Evolutionary conservation across 2,113 vertebrate genomes (phyloP).

Genomic region (Beaufortia kweichowensis): DNA sequence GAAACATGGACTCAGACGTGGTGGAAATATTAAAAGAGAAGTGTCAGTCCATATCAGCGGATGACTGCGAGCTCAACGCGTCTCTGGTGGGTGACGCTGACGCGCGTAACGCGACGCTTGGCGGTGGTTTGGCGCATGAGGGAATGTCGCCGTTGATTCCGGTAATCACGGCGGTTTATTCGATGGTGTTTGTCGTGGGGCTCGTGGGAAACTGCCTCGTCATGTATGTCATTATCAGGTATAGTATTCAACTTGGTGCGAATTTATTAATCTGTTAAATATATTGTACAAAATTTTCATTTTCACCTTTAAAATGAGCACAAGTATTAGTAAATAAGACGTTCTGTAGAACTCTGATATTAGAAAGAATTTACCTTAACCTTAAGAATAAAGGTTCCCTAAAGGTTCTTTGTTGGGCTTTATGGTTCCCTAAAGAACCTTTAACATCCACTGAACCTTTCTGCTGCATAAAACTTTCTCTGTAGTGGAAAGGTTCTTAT

Average conservation of each 20-base stretch:
- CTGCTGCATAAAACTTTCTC: no score
- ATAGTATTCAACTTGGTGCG: not conserved
- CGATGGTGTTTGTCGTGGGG: not conserved
- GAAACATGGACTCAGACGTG: not conserved
- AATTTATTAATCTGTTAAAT: no score
- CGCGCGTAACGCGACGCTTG: not conserved
- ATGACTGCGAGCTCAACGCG: not conserved
- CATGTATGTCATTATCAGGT: slow-evolving; percentile 8
- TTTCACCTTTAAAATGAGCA: no score
- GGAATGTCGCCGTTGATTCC: not conserved
- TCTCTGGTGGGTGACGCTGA: not conserved
- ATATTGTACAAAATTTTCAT: no score
- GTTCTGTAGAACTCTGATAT: no score
- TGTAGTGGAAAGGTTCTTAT: no score
- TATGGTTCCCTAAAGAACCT: no score
- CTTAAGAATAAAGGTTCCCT: not conserved
- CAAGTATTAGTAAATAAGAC: no score
- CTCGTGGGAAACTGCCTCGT: not conserved
- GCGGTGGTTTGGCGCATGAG: not conserved
- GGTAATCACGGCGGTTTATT: not conserved
- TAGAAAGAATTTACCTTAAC: no score
- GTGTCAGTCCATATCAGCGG: not conserved
- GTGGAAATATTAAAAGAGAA: not conserved
- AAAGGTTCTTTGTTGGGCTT: no score
- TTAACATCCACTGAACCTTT: no score